These are phyloP conservation scores for Syngnathus rostellatus DNA, from an alignment of 2,797 vertebrate genomes.

Conservation along the genomic window DNA sequence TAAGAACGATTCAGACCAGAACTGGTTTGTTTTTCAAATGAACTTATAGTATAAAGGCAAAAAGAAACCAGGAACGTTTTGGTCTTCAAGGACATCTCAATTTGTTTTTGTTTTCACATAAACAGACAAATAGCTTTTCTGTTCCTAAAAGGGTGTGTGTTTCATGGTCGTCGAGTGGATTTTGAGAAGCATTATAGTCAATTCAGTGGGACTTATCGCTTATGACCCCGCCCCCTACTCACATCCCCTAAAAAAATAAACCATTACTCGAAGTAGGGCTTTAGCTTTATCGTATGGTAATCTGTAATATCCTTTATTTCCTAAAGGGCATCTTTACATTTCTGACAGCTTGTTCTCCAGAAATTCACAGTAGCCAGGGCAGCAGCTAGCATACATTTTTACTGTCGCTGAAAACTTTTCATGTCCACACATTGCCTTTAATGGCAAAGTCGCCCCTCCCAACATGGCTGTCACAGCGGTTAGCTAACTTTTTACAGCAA, in stretches of 20 bases:
- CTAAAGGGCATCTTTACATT: conserved; percentile 13
- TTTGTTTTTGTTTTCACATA: not conserved
- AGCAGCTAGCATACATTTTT: no score
- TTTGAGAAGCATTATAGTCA: not conserved
- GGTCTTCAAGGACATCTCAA: no score
- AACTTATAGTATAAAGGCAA: not conserved
- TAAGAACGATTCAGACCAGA: not conserved
- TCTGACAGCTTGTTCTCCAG: not conserved
- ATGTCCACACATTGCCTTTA: no score
- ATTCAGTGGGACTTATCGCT: not conserved
- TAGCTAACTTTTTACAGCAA: no score
- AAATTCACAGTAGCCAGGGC: not conserved
- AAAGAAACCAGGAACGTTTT: no score
- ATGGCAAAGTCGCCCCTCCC: no score
- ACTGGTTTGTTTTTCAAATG: not conserved
- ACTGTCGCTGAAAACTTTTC: no score
- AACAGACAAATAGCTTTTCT: not conserved
- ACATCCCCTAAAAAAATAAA: not conserved
- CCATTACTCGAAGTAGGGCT: conserved; percentile 30
- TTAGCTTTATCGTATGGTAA: conserved; percentile 32
- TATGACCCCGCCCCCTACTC: not conserved
- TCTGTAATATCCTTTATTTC: conserved; percentile 42
- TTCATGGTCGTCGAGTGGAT: conserved; percentile 16
- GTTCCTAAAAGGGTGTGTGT: conserved; percentile 11
- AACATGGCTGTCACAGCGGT: no score